A percentile compares a stretch with the other conserved stretches of the same genome.
phyloP scores from a whole-genome alignment of 2,797 vertebrate species.

The Cyclura pinguis region DNA sequence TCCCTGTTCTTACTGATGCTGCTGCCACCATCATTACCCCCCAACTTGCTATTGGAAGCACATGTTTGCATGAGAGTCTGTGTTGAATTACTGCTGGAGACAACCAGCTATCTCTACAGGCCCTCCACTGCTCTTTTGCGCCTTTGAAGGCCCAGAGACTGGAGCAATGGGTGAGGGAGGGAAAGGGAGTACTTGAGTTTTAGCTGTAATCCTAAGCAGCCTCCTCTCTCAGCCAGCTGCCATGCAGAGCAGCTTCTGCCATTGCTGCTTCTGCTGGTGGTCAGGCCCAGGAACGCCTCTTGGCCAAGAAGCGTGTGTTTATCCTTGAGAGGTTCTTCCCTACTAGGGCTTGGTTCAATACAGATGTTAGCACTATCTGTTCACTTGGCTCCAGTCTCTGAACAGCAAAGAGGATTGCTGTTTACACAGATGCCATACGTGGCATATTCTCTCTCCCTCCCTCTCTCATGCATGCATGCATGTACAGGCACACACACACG shows the following conservation, averaged over 20 bases:
- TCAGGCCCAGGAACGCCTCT: neutral
- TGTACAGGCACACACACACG: too few species aligned
- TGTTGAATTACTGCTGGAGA: constrained; percentile 28
- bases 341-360: neutral
- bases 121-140: neutral
- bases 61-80: constrained; percentile 10
- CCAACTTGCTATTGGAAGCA: constrained; percentile 5
- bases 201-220: neutral
- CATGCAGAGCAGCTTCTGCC: constrained; percentile 19
- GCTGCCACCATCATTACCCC: neutral
- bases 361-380: neutral
- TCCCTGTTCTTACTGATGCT: neutral
- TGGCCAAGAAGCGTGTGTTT: neutral
- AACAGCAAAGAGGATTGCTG: neutral
- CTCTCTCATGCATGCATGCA: too few species aligned
- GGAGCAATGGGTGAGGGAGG: neutral
- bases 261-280: neutral
- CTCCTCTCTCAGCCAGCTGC: constrained; percentile 3
- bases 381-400: constrained; percentile 6
- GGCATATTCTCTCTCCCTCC: neutral
- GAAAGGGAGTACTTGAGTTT: neutral
- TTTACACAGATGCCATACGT: neutral
- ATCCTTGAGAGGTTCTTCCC: neutral
- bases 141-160: constrained; percentile 1
- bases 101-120: constrained; percentile 15